phyloP scores from a whole-genome alignment of 2,888 invertebrate genomes.

The Oscheius sp. region DNA sequence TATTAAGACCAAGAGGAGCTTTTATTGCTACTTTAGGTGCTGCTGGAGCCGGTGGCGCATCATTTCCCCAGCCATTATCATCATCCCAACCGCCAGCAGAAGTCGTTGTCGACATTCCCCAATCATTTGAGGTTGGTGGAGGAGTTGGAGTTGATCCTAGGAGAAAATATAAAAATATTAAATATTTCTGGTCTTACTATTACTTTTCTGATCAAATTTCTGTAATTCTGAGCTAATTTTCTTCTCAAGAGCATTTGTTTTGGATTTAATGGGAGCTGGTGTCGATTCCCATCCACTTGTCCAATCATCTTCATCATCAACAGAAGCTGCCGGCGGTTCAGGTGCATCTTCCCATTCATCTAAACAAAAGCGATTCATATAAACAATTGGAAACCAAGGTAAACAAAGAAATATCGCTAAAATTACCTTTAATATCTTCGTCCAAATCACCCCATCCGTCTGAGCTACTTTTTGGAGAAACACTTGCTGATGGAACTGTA shows the following conservation, averaged over 20 bases:
- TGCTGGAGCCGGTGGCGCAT: not conserved
- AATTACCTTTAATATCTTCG: constrained; percentile 34
- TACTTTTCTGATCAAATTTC: not conserved
- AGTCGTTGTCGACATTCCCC: not conserved
- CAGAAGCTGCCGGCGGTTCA: constrained; percentile 17
- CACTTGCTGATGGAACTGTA: not conserved
- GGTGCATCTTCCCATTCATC: constrained; percentile 45
- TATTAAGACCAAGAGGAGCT: not conserved
- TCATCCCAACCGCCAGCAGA: not conserved
- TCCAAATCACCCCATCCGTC: constrained; percentile 62
- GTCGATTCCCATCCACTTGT: constrained; percentile 48
- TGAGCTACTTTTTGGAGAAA: constrained; percentile 11
- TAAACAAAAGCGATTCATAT: not conserved
- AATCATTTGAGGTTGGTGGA: constrained; percentile 10
- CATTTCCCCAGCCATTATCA: constrained; percentile 5
- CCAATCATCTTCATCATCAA: constrained; percentile 53
- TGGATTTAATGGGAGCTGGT: not conserved
- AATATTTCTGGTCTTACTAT: not conserved
- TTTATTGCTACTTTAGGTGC: constrained; percentile 19
- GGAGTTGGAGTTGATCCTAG: constrained; percentile 6
- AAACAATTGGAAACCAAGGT: not conserved
- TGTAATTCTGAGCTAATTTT: constrained; percentile 1
- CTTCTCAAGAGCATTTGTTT: constrained; percentile 7
- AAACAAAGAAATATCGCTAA: not conserved
- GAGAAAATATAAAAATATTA: not conserved